Evolutionary conservation across 2,888 invertebrate genomes (phyloP).

Genomic region (Cosmopolites sordidus): DNA sequence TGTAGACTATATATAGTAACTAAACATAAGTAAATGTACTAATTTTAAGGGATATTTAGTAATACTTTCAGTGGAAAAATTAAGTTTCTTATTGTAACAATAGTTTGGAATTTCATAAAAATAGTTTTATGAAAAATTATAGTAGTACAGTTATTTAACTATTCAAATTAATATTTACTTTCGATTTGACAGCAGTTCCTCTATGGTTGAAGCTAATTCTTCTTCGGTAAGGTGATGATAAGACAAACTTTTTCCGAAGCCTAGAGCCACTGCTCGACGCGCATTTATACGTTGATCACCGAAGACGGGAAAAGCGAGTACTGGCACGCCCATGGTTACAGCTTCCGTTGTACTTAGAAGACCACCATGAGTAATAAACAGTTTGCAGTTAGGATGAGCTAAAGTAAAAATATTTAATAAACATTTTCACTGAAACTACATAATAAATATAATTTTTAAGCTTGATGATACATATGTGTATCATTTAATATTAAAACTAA

Average conservation of each 20-base stretch:
- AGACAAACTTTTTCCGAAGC: constrained; percentile 45
- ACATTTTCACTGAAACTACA: too few relatives aligned
- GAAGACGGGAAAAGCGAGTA: constrained; percentile 53
- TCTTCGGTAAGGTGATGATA: constrained; percentile 50
- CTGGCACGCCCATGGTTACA: constrained; percentile 49
- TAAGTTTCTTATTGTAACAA: too few relatives aligned
- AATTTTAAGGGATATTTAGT: too few relatives aligned
- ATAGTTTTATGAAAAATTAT: too few relatives aligned
- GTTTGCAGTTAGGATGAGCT: constrained; percentile 11
- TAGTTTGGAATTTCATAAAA: too few relatives aligned
- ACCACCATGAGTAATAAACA: constrained; percentile 45
- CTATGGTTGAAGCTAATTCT: constrained; percentile 41
- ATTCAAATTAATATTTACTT: constrained; percentile 27
- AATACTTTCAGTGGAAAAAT: too few relatives aligned
- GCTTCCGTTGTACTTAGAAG: constrained; percentile 51
- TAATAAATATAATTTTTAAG: too few relatives aligned
- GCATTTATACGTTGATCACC: constrained; percentile 53
- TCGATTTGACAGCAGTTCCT: constrained; percentile 47
- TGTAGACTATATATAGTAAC: too few relatives aligned
- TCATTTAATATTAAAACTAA: too few relatives aligned
- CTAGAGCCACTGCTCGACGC: constrained; percentile 45
- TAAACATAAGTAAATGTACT: too few relatives aligned
- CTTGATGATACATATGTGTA: too few relatives aligned
- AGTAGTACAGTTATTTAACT: too few relatives aligned
- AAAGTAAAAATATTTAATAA: background rate